A percentile compares a stretch with the other conserved stretches of the same genome.
Evolutionary conservation across 2,797 vertebrate species (phyloP).

Genomic region (Tenualosa ilisha): DNA sequence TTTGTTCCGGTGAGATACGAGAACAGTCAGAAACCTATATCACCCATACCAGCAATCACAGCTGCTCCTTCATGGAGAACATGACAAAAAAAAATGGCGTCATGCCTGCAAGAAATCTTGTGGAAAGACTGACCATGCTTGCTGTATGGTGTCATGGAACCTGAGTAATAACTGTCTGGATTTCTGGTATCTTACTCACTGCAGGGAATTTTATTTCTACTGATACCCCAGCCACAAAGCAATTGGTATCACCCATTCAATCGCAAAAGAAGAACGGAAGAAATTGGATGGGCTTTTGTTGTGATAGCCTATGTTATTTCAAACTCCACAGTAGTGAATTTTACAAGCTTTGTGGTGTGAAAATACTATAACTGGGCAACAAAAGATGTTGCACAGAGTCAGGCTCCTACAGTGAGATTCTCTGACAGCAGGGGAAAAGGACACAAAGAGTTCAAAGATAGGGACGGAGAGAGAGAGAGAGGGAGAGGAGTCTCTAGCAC

Average conservation of each 20-base stretch:
- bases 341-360: background rate
- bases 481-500: background rate
- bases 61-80: background rate
- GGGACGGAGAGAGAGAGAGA: background rate
- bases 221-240: background rate
- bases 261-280: background rate
- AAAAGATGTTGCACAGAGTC: background rate
- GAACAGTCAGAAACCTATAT: constrained; percentile 5
- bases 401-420: background rate
- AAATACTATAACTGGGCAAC: background rate
- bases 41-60: background rate
- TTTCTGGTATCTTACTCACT: background rate
- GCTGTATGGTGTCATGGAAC: background rate
- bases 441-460: background rate
- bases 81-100: background rate
- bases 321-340: background rate
- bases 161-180: background rate
- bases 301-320: constrained; percentile 1
- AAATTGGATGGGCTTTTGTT: background rate
- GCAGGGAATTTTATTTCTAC: background rate
- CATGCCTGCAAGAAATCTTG: background rate
- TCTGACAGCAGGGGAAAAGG: background rate
- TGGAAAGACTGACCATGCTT: background rate
- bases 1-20: background rate
- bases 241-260: background rate